Conservation (phyloP, 2,888 invertebrate species). For the Brenthis ino region DNA sequence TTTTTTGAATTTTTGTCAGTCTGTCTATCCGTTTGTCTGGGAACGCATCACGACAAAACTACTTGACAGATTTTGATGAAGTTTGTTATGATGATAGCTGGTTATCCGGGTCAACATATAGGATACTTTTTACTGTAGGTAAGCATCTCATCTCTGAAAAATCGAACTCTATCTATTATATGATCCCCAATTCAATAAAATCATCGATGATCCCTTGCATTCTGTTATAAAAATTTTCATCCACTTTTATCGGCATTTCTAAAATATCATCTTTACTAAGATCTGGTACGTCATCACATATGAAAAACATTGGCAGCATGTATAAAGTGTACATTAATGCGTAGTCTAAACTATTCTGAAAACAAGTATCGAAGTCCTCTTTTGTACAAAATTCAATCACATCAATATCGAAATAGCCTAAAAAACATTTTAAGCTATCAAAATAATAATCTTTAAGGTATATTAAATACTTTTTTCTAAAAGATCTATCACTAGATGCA, state of each 20-base stretch:
- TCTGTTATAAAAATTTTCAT: slow-evolving; percentile 44
- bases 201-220: slow-evolving; percentile 50
- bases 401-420: slow-evolving; percentile 49
- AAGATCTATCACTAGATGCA: slow-evolving; percentile 44
- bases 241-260: slow-evolving; percentile 41
- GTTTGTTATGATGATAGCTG: too few species aligned
- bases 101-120: too few species aligned
- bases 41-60: too few species aligned
- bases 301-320: slow-evolving; percentile 47
- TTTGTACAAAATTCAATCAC: slow-evolving; percentile 46
- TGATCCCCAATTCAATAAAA: slow-evolving; percentile 47
- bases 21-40: too few species aligned
- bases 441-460: slow-evolving; percentile 52
- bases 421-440: slow-evolving; percentile 44
- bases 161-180: slow-evolving; percentile 23
- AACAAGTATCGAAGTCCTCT: slow-evolving; percentile 50
- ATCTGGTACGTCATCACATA: slow-evolving; percentile 45
- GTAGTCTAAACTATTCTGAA: slow-evolving; percentile 47
- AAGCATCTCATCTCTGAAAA: too few species aligned
- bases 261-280: slow-evolving; percentile 43
- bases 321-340: slow-evolving; percentile 50
- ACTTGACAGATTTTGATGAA: too few species aligned
- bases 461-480: slow-evolving; percentile 48
- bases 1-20: too few species aligned
- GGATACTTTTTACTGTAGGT: too few species aligned